Evolutionary conservation across 2,797 vertebrate species (phyloP).

Genomic region (Morelia viridis): DNA sequence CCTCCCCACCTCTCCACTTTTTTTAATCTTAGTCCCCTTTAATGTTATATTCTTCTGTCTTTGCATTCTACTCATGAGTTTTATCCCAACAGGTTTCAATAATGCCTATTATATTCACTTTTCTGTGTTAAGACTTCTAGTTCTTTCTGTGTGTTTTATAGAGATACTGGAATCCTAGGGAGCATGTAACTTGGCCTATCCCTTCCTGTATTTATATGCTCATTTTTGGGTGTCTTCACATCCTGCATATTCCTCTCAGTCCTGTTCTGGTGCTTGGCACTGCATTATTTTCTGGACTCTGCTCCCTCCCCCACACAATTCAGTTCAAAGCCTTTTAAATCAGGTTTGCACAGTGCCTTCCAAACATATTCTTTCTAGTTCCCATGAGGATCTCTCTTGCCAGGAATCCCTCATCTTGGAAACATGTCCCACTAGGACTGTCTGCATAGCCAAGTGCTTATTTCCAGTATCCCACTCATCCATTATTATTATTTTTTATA

Average conservation of each 20-base stretch:
- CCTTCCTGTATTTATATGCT: not conserved
- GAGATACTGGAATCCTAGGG: not conserved
- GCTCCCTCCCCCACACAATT: not conserved
- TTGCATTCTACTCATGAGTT: not conserved
- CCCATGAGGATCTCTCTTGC: not conserved
- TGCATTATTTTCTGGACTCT: not conserved
- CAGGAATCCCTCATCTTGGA: not conserved
- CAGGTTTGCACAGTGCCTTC: not conserved
- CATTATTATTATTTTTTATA: not conserved
- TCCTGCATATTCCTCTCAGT: not conserved
- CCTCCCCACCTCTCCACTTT: not conserved
- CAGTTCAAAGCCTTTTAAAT: not conserved
- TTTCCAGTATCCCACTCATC: not conserved
- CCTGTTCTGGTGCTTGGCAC: not conserved
- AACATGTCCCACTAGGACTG: not conserved
- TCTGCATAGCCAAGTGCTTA: not conserved
- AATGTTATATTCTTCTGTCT: not conserved
- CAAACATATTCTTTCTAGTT: not conserved
- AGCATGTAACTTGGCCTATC: not conserved
- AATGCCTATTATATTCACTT: not conserved
- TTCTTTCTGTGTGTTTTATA: not conserved
- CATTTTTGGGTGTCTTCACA: not conserved
- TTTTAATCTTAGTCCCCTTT: not conserved
- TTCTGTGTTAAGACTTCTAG: not conserved
- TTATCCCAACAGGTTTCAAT: not conserved